A percentile compares a stretch with the other conserved stretches of the same genome.
phyloP scores from a whole-genome alignment of 2,113 vertebrate species.

The Oenanthe melanoleuca region DNA sequence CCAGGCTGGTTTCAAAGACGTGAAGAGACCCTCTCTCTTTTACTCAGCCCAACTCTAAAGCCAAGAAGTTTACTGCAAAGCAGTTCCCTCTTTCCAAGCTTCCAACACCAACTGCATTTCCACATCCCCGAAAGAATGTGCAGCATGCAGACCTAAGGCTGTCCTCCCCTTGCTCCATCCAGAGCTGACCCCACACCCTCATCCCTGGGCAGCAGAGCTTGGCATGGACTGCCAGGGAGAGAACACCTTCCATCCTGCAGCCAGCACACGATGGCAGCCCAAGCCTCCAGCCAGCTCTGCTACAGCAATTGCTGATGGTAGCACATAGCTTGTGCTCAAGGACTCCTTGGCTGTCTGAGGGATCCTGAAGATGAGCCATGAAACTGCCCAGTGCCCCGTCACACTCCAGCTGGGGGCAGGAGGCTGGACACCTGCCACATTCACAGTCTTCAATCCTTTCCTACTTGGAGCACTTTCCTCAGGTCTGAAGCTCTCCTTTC shows the following conservation, averaged over 20 bases:
- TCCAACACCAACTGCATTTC: not conserved
- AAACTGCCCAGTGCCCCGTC: not conserved
- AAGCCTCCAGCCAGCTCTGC: not conserved
- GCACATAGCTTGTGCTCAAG: rapidly evolving
- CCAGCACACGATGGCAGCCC: rapidly evolving
- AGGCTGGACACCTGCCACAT: not conserved
- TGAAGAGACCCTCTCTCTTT: not conserved
- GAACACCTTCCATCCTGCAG: not conserved
- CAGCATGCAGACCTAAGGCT: not conserved
- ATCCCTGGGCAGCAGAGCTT: not conserved
- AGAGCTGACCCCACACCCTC: not conserved
- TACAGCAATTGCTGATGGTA: not conserved
- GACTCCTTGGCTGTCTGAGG: not conserved
- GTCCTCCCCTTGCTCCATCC: not conserved
- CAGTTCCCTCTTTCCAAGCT: not conserved
- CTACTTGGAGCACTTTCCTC: not conserved
- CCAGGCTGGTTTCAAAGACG: not conserved
- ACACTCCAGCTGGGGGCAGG: not conserved
- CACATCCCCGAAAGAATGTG: rapidly evolving
- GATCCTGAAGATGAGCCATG: not conserved
- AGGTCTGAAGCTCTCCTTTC: not conserved
- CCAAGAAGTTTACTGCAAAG: not conserved
- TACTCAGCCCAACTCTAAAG: not conserved
- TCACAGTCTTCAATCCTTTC: not conserved
- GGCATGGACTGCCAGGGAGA: not conserved